These are phyloP conservation scores for Ceyx cyanopectus DNA, from an alignment of 2,113 vertebrate species.

Conservation along the genomic window DNA sequence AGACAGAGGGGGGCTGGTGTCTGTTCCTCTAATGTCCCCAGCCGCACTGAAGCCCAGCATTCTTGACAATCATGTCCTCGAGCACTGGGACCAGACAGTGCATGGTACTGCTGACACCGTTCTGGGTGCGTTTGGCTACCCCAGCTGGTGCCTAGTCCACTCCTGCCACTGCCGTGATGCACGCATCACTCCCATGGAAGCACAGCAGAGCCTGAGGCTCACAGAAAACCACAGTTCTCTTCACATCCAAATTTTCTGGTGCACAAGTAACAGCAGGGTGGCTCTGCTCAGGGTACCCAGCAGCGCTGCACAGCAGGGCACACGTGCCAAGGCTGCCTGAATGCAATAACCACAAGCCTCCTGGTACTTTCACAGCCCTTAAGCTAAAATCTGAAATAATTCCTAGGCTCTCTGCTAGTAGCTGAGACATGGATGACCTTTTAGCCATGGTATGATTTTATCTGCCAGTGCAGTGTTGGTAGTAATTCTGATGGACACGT, in stretches of 20 bases:
- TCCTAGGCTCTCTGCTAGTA: neutral
- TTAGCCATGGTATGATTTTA: neutral
- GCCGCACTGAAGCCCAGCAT: too few relatives aligned
- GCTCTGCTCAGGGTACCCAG: neutral
- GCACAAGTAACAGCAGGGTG: neutral
- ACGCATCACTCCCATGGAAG: neutral
- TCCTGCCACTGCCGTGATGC: rapidly evolving
- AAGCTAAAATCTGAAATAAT: neutral
- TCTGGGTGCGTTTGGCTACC: too few relatives aligned
- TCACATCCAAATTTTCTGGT: neutral
- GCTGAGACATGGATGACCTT: neutral
- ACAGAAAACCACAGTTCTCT: neutral
- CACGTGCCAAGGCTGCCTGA: too few relatives aligned
- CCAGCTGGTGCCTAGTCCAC: too few relatives aligned
- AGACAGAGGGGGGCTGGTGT: rapidly evolving
- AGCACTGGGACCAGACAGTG: neutral
- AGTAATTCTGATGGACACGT: neutral
- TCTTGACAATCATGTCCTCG: too few relatives aligned
- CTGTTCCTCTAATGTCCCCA: neutral
- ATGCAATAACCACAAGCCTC: neutral
- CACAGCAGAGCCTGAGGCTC: neutral
- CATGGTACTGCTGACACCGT: too few relatives aligned
- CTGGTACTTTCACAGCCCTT: neutral
- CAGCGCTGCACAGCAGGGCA: neutral
- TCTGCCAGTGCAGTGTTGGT: neutral